These are phyloP conservation scores for Caiman crocodilus DNA, from an alignment of 2,797 vertebrate species.

Conservation along the genomic window DNA sequence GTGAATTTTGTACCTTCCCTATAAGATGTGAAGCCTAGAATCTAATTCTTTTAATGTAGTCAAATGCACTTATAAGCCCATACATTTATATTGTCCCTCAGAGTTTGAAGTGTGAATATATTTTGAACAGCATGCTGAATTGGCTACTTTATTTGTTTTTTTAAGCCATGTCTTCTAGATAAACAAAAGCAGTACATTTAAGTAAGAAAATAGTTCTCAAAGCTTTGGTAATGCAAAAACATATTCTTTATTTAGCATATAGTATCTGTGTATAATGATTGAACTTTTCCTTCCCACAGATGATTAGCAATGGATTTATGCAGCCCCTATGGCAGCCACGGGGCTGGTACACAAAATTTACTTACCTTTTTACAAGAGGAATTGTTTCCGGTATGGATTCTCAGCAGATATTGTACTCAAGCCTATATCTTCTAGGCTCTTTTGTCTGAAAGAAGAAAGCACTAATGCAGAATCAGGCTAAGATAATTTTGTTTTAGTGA, in stretches of 20 bases:
- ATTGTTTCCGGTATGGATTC: slow-evolving; percentile 29
- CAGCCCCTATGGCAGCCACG: neutral
- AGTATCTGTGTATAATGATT: neutral
- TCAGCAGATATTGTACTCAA: neutral
- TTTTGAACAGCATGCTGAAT: neutral
- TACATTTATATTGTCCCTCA: neutral
- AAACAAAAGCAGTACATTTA: too few relatives aligned
- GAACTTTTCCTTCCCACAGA: neutral
- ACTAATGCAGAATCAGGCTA: neutral
- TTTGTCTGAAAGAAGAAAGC: slow-evolving; percentile 25
- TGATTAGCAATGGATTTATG: neutral
- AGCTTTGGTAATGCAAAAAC: too few relatives aligned
- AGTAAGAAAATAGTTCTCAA: too few relatives aligned
- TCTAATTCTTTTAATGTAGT: neutral
- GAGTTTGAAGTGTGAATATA: neutral
- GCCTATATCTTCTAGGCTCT: slow-evolving; percentile 31
- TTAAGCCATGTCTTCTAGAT: neutral
- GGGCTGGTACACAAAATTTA: neutral
- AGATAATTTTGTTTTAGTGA: slow-evolving; percentile 82
- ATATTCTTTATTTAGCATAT: neutral
- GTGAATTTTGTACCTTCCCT: neutral
- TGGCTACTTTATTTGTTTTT: neutral
- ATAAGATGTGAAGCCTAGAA: neutral
- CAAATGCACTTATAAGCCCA: neutral
- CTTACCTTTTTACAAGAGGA: slow-evolving; percentile 15